A percentile compares a stretch with the other conserved stretches of the same genome.
phyloP scores from a whole-genome alignment of 2,888 invertebrate genomes.

The Zeuzera pyrina region DNA sequence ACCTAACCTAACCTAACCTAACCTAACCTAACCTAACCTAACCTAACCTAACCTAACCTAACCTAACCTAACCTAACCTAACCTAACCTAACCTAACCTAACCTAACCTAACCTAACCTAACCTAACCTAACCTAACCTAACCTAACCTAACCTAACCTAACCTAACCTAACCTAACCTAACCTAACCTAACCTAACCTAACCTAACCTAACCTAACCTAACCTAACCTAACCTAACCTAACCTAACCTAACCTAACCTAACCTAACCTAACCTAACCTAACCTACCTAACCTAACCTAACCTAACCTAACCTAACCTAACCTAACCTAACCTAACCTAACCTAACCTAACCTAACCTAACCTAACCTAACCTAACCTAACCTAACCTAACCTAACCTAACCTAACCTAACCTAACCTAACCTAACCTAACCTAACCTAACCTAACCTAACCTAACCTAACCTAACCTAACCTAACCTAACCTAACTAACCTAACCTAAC shows the following conservation, averaged over 20 bases:
- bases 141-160: constrained; percentile 14
- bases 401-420: constrained; percentile 3
- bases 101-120: constrained; percentile 14
- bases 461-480: constrained; percentile 6
- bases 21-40: constrained; percentile 8
- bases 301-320: constrained; percentile 12
- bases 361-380: constrained; percentile 11
- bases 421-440: constrained; percentile 4
- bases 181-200: constrained; percentile 8
- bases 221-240: constrained; percentile 6
- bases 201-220: constrained; percentile 6
- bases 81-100: constrained; percentile 8
- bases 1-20: constrained; percentile 5
- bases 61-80: constrained; percentile 12
- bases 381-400: constrained; percentile 5
- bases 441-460: constrained; percentile 4
- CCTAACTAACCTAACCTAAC: constrained; percentile 5
- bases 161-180: constrained; percentile 10
- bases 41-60: constrained; percentile 11
- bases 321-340: constrained; percentile 2
- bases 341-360: constrained; percentile 7
- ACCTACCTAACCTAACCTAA: constrained; percentile 10
- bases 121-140: constrained; percentile 12
- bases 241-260: constrained; percentile 7
- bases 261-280: constrained; percentile 8